A percentile compares a stretch with the other conserved stretches of the same genome.
Evolutionary conservation across 2,113 vertebrate species (phyloP).

Genomic region (Laticauda laticaudata): DNA sequence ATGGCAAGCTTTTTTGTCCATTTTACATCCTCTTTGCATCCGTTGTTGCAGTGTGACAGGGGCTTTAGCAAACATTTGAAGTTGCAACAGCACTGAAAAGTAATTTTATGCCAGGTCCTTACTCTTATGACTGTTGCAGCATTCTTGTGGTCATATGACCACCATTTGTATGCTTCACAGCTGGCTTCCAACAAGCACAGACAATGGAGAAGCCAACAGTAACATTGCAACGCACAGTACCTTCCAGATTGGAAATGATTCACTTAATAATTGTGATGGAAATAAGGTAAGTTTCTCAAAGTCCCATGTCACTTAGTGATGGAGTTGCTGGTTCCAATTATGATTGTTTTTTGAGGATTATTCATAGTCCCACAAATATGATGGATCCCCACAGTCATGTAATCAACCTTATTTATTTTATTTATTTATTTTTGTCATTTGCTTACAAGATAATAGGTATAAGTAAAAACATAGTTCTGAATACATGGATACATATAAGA

Average conservation of each 20-base stretch:
- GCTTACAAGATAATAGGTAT: too few species aligned
- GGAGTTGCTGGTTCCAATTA: neutral
- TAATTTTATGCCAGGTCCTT: neutral
- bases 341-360: neutral
- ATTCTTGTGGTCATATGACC: neutral
- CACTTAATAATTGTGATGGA: neutral
- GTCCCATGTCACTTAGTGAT: neutral
- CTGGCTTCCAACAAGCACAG: neutral
- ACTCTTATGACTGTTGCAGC: neutral
- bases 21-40: too few species aligned
- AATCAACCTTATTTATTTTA: neutral
- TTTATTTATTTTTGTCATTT: too few species aligned
- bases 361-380: neutral
- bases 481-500: too few species aligned
- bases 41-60: too few species aligned
- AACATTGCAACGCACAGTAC: neutral
- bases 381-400: neutral
- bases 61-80: neutral
- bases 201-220: neutral
- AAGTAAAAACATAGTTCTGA: too few species aligned
- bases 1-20: too few species aligned
- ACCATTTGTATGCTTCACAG: neutral
- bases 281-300: neutral
- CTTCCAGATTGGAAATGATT: neutral
- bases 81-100: neutral